Conservation (phyloP, 2,113 vertebrate species). For the Bos javanicus region DNA sequence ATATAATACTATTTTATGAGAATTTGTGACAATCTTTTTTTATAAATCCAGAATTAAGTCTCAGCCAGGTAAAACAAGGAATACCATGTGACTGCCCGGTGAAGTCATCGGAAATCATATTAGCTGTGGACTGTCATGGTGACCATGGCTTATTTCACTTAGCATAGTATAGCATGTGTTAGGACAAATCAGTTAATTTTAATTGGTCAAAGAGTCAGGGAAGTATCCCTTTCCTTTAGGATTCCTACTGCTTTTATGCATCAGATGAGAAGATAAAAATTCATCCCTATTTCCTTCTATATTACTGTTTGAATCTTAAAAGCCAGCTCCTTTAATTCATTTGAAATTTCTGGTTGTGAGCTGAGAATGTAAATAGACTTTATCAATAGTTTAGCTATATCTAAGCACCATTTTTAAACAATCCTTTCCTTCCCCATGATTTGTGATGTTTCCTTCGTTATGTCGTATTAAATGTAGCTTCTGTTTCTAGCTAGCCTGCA, state of each 20-base stretch:
- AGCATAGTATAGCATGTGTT: neutral
- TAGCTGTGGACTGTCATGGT: neutral
- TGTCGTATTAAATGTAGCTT: neutral
- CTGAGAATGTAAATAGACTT: neutral
- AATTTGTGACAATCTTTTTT: neutral
- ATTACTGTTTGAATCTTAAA: neutral
- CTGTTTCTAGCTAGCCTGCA: neutral
- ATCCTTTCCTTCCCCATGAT: neutral
- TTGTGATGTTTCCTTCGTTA: neutral
- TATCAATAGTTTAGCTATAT: neutral
- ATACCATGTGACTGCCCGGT: neutral
- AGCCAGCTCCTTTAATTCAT: neutral
- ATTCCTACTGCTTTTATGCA: neutral
- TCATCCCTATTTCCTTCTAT: neutral
- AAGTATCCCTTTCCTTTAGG: neutral
- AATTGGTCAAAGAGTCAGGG: neutral
- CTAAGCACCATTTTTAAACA: neutral
- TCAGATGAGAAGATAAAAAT: neutral
- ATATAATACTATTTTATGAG: neutral
- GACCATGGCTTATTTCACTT: neutral
- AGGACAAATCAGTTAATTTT: neutral
- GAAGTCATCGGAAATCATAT: neutral
- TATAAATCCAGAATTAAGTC: constrained; percentile 6
- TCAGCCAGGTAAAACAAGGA: neutral
- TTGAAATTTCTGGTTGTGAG: neutral